Conservation (phyloP, 2,797 vertebrate species). For the Lacerta viridis region DNA sequence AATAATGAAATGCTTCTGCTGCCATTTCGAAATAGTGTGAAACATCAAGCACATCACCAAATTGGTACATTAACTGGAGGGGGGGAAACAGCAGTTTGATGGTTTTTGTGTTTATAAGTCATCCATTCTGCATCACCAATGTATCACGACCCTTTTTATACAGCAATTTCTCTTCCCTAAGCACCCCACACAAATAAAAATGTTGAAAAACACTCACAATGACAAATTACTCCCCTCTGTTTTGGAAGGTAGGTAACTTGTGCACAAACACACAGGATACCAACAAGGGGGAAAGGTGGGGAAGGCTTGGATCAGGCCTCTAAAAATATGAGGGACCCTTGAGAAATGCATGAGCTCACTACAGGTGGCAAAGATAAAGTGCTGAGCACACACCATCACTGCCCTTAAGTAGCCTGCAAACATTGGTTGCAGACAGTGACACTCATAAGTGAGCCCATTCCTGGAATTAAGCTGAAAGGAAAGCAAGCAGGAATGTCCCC, state of each 20-base stretch:
- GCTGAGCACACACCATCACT: neutral
- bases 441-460: neutral
- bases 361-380: neutral
- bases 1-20: constrained; percentile 32
- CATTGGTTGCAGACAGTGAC: neutral
- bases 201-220: neutral
- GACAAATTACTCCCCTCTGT: constrained; percentile 6
- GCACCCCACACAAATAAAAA: neutral
- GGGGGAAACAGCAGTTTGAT: constrained; percentile 45
- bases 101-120: constrained; percentile 33
- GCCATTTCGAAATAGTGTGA: constrained; percentile 41
- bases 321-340: neutral
- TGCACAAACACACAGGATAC: neutral
- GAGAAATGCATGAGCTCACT: neutral
- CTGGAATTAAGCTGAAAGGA: neutral
- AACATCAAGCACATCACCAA: constrained; percentile 52
- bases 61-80: constrained; percentile 32
- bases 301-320: neutral
- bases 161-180: constrained; percentile 46
- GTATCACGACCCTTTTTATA: constrained; percentile 33
- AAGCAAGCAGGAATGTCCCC: neutral
- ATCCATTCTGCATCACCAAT: constrained; percentile 24
- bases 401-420: neutral
- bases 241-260: neutral
- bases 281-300: neutral